Evolutionary conservation across 2,888 invertebrate genomes (phyloP).

Genomic region (Ceraclea dissimilis): DNA sequence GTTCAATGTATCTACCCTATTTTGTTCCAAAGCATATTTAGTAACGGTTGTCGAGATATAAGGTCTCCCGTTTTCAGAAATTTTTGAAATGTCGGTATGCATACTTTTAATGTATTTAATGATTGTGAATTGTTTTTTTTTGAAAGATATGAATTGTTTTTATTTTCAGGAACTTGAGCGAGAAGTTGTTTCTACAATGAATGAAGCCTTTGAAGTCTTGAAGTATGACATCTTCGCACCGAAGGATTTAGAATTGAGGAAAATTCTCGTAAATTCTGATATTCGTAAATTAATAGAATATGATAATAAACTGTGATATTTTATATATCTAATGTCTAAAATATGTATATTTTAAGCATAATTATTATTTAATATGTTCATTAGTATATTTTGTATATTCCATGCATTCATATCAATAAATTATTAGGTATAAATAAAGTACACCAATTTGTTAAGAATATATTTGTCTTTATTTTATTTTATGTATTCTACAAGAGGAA

Average conservation of each 20-base stretch:
- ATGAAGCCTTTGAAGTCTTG: conserved; percentile 47
- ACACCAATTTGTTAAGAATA: too few species aligned
- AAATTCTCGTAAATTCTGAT: conserved; percentile 15
- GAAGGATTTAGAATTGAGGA: conserved; percentile 40
- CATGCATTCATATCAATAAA: neutral
- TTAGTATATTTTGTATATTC: too few species aligned
- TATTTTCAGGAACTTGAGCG: conserved; percentile 38
- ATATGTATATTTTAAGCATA: too few species aligned
- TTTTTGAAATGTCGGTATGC: too few species aligned
- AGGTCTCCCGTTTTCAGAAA: too few species aligned
- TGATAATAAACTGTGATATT: conserved; percentile 16
- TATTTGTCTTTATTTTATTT: too few species aligned
- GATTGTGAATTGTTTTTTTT: neutral
- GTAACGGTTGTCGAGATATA: too few species aligned
- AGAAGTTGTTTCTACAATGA: conserved; percentile 45
- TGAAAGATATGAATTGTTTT: neutral
- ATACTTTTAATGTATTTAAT: neutral
- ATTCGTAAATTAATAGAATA: conserved; percentile 20
- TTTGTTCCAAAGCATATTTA: too few species aligned
- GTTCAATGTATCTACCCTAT: too few species aligned
- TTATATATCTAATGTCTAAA: too few species aligned
- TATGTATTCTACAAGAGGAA: too few species aligned
- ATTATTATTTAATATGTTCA: too few species aligned
- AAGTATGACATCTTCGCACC: conserved; percentile 48
- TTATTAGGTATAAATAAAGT: neutral